Evolutionary conservation across 2,113 vertebrate species (phyloP).

Genomic region (Sorex fumeus): DNA sequence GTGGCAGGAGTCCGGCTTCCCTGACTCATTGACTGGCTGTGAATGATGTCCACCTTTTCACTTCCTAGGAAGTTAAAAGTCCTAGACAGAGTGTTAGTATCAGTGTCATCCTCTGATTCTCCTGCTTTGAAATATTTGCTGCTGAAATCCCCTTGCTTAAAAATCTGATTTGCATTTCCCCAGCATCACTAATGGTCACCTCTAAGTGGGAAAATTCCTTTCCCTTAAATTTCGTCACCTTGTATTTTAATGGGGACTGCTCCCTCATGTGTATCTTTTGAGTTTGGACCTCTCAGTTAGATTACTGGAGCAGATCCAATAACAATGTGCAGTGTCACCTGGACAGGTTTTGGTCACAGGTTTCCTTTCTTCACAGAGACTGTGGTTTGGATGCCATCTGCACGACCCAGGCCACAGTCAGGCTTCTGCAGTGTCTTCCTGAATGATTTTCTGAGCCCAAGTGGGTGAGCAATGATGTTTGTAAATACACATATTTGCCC

Average conservation of each 20-base stretch:
- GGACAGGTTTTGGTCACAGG: constrained; percentile 64
- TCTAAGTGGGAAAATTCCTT: constrained; percentile 63
- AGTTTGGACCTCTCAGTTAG: constrained; percentile 77
- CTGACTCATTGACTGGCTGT: constrained; percentile 67
- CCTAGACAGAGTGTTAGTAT: constrained; percentile 79
- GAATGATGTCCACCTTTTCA: constrained; percentile 46
- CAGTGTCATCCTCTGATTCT: constrained; percentile 66
- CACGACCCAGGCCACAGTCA: constrained; percentile 50
- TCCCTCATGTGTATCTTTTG: constrained; percentile 77
- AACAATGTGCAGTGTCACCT: constrained; percentile 55
- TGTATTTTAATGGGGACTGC: constrained; percentile 79
- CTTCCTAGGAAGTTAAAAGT: constrained; percentile 74
- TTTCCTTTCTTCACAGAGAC: constrained; percentile 81
- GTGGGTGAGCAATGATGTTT: constrained; percentile 25
- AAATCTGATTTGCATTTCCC: constrained; percentile 81
- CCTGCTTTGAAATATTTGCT: constrained; percentile 81
- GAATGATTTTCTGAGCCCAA: constrained; percentile 12
- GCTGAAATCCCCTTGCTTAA: constrained; percentile 78
- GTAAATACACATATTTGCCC: not conserved
- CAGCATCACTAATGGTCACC: constrained; percentile 74
- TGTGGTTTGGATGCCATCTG: constrained; percentile 53
- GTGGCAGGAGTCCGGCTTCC: constrained; percentile 44
- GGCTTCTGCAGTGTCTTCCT: not conserved
- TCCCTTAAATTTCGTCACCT: constrained; percentile 73
- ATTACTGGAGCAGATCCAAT: constrained; percentile 81